Conservation (phyloP, 1,140 invertebrate species). For the Melipona quadrifasciata region DNA sequence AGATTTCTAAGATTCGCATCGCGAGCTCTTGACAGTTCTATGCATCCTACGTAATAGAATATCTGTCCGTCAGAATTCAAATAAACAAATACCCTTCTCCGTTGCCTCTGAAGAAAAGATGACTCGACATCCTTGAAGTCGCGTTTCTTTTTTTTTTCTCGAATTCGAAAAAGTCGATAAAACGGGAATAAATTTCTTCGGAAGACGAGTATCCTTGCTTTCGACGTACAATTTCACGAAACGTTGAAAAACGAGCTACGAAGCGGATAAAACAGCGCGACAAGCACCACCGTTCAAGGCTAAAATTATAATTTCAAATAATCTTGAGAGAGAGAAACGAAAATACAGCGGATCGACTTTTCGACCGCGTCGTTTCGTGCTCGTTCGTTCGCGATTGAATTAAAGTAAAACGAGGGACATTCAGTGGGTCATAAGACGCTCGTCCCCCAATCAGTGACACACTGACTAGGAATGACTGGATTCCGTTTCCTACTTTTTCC, state of each 20-base stretch:
- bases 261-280: neutral
- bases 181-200: neutral
- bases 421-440: slow-evolving; percentile 22
- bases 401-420: neutral
- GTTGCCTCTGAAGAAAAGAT: neutral
- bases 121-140: slow-evolving; percentile 1
- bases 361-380: neutral
- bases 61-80: too few species aligned
- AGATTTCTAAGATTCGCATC: too few species aligned
- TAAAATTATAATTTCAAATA: slow-evolving; percentile 44
- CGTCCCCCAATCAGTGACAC: slow-evolving; percentile 24
- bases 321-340: neutral
- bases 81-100: neutral
- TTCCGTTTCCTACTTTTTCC: slow-evolving; percentile 26
- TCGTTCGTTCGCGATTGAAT: neutral
- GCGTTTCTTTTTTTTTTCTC: neutral
- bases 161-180: slow-evolving; percentile 6
- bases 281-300: slow-evolving; percentile 16
- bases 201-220: slow-evolving; percentile 14
- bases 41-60: neutral
- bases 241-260: neutral
- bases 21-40: too few species aligned
- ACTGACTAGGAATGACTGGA: slow-evolving; percentile 26
- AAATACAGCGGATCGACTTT: neutral
- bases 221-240: neutral